These are phyloP conservation scores for Diachasma alloeum DNA, from an alignment of 1,140 invertebrate genomes.

Conservation along the genomic window DNA sequence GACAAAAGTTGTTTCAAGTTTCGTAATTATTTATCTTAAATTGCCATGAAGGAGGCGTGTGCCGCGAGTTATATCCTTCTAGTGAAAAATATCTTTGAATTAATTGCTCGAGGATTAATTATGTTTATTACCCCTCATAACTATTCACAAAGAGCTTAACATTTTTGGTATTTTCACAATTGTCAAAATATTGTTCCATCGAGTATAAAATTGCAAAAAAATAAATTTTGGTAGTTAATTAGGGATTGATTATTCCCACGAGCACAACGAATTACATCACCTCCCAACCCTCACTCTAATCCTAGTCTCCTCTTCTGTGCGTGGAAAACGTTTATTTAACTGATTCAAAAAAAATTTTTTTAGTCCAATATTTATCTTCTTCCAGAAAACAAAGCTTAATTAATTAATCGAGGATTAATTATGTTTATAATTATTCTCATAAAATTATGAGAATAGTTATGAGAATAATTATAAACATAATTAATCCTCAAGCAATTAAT, in stretches of 20 bases:
- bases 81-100: constrained; percentile 59
- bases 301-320: neutral
- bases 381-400: no score
- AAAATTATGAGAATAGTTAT: no score
- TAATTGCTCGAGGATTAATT: constrained; percentile 61
- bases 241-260: neutral
- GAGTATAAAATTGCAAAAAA: no score
- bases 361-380: no score
- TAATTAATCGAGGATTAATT: no score
- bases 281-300: neutral
- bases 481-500: no score
- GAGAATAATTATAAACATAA: no score
- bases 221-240: neutral
- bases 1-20: constrained; percentile 46
- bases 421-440: no score
- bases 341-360: no score
- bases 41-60: constrained; percentile 60
- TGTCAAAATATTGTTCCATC: no score
- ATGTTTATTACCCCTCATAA: constrained; percentile 63
- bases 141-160: constrained; percentile 33
- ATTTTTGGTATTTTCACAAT: no score
- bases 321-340: no score
- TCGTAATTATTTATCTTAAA: constrained; percentile 64
- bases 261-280: neutral
- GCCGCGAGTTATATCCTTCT: constrained; percentile 32